Conservation (phyloP, 2,888 invertebrate species). For the Podotricha telesiphe region DNA sequence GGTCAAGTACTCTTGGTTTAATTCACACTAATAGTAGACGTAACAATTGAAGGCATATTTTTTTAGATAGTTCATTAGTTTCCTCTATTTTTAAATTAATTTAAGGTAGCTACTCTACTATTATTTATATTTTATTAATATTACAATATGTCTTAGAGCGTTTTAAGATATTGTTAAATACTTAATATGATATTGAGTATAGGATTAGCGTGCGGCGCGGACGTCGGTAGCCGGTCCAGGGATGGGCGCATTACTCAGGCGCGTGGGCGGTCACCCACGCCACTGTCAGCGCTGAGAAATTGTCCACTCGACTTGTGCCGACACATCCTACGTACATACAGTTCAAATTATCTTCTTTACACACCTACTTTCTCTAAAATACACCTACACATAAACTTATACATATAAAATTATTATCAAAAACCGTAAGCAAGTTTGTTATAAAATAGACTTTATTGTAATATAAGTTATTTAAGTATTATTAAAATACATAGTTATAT, state of each 20-base stretch:
- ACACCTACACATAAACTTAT: conserved; percentile 51
- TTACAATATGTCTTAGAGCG: neutral
- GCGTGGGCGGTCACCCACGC: conserved; percentile 57
- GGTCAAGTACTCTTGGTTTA: too few species aligned
- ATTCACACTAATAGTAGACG: too few species aligned
- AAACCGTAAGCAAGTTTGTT: neutral
- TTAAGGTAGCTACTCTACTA: too few species aligned
- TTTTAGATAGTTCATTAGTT: too few species aligned
- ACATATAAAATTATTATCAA: neutral
- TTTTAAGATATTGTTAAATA: neutral
- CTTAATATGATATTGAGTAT: neutral
- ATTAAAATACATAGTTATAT: neutral
- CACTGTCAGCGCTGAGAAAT: conserved; percentile 53
- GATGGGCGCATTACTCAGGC: conserved; percentile 37
- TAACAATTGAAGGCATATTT: too few species aligned
- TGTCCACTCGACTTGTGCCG: conserved; percentile 53
- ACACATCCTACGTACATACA: conserved; percentile 51
- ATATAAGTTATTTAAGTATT: neutral
- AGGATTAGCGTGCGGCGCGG: conserved; percentile 2
- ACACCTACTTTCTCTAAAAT: conserved; percentile 60
- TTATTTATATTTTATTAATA: neutral
- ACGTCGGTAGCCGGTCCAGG: conserved; percentile 33
- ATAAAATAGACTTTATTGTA: conserved; percentile 7
- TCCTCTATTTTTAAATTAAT: too few species aligned
- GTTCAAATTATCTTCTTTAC: conserved; percentile 42